Base-by-base conservation (phyloP, 2,888 invertebrate genomes). In the Drosophila algonquin region DNA sequence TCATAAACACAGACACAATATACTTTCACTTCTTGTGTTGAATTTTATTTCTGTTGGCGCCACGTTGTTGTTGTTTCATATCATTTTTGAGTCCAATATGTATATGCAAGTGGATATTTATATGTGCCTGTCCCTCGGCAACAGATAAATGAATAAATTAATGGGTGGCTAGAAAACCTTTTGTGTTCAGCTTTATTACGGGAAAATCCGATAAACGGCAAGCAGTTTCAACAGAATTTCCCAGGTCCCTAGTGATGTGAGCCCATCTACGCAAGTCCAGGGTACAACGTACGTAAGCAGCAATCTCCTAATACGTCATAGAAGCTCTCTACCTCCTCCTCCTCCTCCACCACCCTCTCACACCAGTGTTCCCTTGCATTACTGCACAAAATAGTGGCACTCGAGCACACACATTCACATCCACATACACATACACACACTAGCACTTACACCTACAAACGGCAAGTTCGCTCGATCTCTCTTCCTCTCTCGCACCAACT, bases 21-120 rank as follows among this genome's bases (percentile, higher is more conserved):
- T 85, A 85, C 85, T 85, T 85, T 85, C 85, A 85, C 85, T 85
- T 85, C 89, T 89, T 87, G 81, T 81, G 86, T 86, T 88, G 63
- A 77, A 79, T 79, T 83, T 60, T 60, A 58, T 85, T 81, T 87
- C 59, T 71, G 69, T 73, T 79, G 64, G 81, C 81, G 85, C 74
- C 77, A 69, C 73, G 67, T 60, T 63, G 59, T 63, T 75, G 73
- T 68, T 53, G 68, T 50, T 77, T 71, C 62, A 68, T 71, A 74
- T 81, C 52, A 60, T 59, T 70, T 72, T 70, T 76, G 40, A 40
- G 40, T n/a, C 14, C 2, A 14, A 40, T 40, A 40, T n/a, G 14
- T 87, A 78, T 87, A 82, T 85, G 86, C 86, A 85, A 74, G 55
- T 72, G 54, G 50, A 50, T 51, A 58, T 53, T 59, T 45, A 44